A percentile compares a stretch with the other conserved stretches of the same genome.
These are phyloP conservation scores for Thecophora atra DNA, from an alignment of 2,888 invertebrate species.

Conservation along the genomic window DNA sequence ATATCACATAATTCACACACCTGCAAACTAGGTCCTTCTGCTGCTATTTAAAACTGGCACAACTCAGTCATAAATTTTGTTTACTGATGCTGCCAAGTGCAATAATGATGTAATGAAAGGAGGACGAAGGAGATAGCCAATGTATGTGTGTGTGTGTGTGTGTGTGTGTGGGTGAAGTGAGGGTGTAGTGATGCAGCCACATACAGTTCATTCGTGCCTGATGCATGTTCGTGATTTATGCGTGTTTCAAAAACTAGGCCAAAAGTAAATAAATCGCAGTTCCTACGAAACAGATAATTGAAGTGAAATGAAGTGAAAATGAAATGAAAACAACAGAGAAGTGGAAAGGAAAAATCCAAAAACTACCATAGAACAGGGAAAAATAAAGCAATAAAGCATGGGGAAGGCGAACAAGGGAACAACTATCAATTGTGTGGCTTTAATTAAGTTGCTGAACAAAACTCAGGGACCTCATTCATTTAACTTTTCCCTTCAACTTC, in stretches of 20 bases:
- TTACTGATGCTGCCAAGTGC: constrained; percentile 10
- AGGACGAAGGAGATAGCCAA: neutral
- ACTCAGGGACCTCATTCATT: neutral
- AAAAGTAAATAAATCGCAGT: constrained; percentile 26
- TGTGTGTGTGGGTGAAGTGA: neutral
- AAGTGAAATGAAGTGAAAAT: constrained; percentile 1
- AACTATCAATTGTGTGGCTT: neutral
- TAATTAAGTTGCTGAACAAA: neutral
- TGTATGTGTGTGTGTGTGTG: neutral
- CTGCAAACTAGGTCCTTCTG: neutral
- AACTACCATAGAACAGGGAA: neutral
- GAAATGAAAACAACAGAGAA: neutral
- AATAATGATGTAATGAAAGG: constrained; percentile 3
- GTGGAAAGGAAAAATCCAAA: neutral
- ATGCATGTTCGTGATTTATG: constrained; percentile 23
- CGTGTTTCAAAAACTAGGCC: constrained; percentile 20
- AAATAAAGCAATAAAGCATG: neutral
- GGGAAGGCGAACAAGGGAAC: neutral
- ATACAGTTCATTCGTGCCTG: neutral
- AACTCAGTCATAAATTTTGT: constrained; percentile 5
- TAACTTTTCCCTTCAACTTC: neutral
- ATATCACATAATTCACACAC: neutral
- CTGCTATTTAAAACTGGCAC: constrained; percentile 5
- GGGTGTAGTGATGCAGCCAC: neutral
- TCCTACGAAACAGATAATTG: constrained; percentile 8